phyloP scores from a whole-genome alignment of 2,113 vertebrate species.

The Nettapus auritus region DNA sequence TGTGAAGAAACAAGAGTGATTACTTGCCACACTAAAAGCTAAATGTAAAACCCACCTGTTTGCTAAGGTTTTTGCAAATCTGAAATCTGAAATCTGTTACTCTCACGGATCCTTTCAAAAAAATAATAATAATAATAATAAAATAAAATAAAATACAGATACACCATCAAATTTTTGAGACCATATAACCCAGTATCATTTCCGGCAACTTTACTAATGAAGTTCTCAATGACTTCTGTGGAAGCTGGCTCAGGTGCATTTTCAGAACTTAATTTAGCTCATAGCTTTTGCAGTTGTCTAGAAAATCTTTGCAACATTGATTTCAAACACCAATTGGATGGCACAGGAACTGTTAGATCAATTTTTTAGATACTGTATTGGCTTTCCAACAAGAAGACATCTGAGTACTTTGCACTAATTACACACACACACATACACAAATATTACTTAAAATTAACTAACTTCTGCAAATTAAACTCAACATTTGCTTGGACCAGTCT shows the following conservation, averaged over 20 bases:
- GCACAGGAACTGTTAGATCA: background rate
- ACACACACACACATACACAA: background rate
- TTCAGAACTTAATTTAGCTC: slow-evolving; percentile 22
- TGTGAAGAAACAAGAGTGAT: background rate
- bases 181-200: background rate
- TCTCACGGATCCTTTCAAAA: background rate
- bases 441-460: background rate
- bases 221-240: background rate
- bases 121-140: too few species aligned
- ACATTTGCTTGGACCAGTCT: background rate
- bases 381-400: background rate
- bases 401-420: background rate
- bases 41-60: background rate
- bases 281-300: background rate
- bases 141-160: too few species aligned
- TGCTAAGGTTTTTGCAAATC: background rate
- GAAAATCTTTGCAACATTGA: slow-evolving; percentile 52
- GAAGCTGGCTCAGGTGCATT: background rate
- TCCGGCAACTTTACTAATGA: background rate
- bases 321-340: background rate
- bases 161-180: background rate
- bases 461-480: background rate
- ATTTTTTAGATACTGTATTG: background rate
- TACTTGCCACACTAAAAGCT: background rate
- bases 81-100: background rate